Base-by-base conservation (phyloP, 2,888 invertebrate species). In the Merodon equestris region DNA sequence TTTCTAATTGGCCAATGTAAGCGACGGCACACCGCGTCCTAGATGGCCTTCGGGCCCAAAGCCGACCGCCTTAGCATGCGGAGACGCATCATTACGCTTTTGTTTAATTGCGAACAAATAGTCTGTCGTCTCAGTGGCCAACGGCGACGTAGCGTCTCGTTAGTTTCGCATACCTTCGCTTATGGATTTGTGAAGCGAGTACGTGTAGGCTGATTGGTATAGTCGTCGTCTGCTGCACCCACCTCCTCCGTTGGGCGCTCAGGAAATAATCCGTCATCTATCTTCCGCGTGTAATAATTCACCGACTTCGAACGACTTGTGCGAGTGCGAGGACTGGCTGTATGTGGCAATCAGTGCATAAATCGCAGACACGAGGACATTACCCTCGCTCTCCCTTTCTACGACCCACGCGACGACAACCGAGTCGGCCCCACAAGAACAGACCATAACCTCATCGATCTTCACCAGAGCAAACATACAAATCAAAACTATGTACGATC, bases 21-120 rank as follows among this genome's bases (percentile, higher is more conserved):
- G 17, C 14, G 14, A 9, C 13, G 50, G 15, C 19, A 15, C 7
- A 27, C 27, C 27, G 7, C 27, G 7, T 27, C 9, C 10, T 18
- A 14, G 13, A 36, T 53, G 27, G 51, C 64, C 58, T 48, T 5
- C 15, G 54, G 48, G 27, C 27, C 7, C 7, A 27, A 27, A 27
- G 27, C 15, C 51, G 44, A 27, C 5, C n/a, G n/a, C 47, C 38
- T 12, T 36, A 64, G 64, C 60, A 56, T 66, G 60, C 54, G 60
- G 60, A 27, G 66, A 74, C 74, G 79, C 79, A 74, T 74, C 74
- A 79, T 79, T 79, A 79, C 79, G 79, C 68, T 79, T 79, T 79
- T 70, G 79, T 79, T 79, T 79, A 79, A 79, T 79, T 79, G 79
- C 79, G 64, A 79, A 79, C 79, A 79, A 79, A 79, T 79, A 79